Evolutionary conservation across 2,888 invertebrate species (phyloP).

Genomic region (Cryptocephalus moraei): DNA sequence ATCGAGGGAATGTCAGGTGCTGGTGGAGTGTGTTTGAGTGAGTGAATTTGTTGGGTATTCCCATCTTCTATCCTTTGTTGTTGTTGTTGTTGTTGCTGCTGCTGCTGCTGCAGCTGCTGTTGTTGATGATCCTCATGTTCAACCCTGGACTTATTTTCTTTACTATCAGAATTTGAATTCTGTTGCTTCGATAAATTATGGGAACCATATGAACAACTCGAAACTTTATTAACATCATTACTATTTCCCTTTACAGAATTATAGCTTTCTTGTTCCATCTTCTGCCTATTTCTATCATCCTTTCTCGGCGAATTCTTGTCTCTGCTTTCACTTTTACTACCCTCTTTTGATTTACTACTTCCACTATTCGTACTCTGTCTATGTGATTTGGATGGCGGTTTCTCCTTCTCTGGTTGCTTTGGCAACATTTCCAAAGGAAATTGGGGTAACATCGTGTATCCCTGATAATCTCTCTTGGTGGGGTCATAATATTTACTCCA

Average conservation of each 20-base stretch:
- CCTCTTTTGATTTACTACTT: conserved; percentile 10
- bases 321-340: conserved; percentile 13
- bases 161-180: not conserved
- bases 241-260: conserved; percentile 1
- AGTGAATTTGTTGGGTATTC: conserved; percentile 9
- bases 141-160: conserved; percentile 3
- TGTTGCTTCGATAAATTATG: too few species aligned
- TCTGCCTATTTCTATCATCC: conserved; percentile 20
- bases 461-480: conserved; percentile 27
- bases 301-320: conserved; percentile 25
- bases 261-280: conserved; percentile 13
- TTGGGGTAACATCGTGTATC: conserved; percentile 32
- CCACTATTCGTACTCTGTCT: conserved; percentile 21
- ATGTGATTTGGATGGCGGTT: conserved; percentile 26
- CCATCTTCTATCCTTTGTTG: conserved; percentile 14
- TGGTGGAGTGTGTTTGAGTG: conserved; percentile 22
- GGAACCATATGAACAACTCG: not conserved
- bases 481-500: conserved; percentile 54
- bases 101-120: conserved; percentile 6
- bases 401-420: conserved; percentile 17
- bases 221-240: not conserved
- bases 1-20: conserved; percentile 59
- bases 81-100: conserved; percentile 4
- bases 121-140: conserved; percentile 10
- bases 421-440: conserved; percentile 33